These are phyloP conservation scores for Diorhabda sublineata DNA, from an alignment of 1,140 invertebrate genomes.

Conservation along the genomic window DNA sequence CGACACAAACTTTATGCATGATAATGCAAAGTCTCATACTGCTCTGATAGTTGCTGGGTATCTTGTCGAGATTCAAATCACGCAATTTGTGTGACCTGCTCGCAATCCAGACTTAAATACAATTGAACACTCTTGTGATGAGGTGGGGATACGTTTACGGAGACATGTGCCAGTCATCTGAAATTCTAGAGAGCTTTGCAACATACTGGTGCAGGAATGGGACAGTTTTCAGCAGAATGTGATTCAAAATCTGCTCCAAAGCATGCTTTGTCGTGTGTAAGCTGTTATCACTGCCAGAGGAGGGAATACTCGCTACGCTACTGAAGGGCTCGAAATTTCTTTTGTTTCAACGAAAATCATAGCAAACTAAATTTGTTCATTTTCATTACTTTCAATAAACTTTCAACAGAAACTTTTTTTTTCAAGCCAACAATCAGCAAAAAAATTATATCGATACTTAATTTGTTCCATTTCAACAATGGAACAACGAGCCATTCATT, in stretches of 20 bases:
- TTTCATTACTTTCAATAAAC: too few species aligned
- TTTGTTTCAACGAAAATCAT: constrained; percentile 3
- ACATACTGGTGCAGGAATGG: constrained; percentile 4
- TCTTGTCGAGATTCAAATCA: constrained; percentile 9
- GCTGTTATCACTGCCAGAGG: constrained; percentile 7
- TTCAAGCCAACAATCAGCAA: too few species aligned
- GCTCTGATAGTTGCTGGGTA: background rate
- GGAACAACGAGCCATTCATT: too few species aligned
- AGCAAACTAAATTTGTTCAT: too few species aligned
- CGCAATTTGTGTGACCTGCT: constrained; percentile 3
- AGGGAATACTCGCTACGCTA: constrained; percentile 1
- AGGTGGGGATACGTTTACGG: background rate
- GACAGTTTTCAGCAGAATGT: constrained; percentile 2
- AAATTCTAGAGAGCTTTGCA: constrained; percentile 8
- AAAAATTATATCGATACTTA: too few species aligned
- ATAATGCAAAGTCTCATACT: background rate
- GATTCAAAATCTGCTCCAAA: constrained; percentile 6
- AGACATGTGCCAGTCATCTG: background rate
- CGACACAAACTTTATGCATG: constrained; percentile 1
- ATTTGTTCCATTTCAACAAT: too few species aligned
- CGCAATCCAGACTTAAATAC: background rate
- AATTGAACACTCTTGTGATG: background rate
- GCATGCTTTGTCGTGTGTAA: constrained; percentile 7
- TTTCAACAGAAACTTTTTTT: too few species aligned
- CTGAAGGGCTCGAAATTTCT: background rate